Conservation (phyloP, 1,140 invertebrate genomes). For the Drosophila pseudoobscura region DNA sequence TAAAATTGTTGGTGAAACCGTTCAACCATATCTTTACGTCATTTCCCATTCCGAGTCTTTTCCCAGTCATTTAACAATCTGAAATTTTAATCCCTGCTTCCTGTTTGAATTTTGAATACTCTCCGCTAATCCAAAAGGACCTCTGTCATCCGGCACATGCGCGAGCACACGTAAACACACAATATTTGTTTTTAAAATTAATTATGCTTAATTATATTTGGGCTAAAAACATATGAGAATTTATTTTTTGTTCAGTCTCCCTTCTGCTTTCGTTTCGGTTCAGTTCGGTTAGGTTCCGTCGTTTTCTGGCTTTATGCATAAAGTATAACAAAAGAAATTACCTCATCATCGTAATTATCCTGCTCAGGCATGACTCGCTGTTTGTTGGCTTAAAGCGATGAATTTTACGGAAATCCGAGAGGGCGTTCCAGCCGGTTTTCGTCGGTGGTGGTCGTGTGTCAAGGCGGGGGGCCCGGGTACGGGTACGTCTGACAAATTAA, state of each 20-base stretch:
- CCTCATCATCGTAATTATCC: constrained; percentile 83
- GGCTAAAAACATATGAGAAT: constrained; percentile 48
- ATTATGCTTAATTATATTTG: constrained; percentile 71
- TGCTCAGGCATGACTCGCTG: constrained; percentile 77
- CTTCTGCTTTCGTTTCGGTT: constrained; percentile 1
- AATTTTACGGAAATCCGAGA: constrained; percentile 41
- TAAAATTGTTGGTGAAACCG: no score
- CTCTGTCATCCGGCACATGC: not conserved
- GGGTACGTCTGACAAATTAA: constrained; percentile 55
- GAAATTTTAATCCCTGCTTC: constrained; percentile 29
- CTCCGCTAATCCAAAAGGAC: constrained; percentile 7
- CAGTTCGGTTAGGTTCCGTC: not conserved
- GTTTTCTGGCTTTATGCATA: constrained; percentile 17
- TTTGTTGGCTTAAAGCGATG: constrained; percentile 59
- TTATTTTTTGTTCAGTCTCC: constrained; percentile 28
- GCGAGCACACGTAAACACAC: constrained; percentile 6
- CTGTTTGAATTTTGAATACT: constrained; percentile 4
- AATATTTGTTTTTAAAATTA: constrained; percentile 73
- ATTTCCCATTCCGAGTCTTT: constrained; percentile 12
- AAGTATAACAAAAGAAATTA: constrained; percentile 70
- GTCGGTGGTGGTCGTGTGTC: not conserved
- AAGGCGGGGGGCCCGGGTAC: constrained; percentile 10
- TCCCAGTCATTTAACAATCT: constrained; percentile 44
- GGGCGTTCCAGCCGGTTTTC: not conserved
- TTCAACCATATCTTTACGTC: no score